phyloP scores from a whole-genome alignment of 2,113 vertebrate species.

The Tenebrosternarchus preto region DNA sequence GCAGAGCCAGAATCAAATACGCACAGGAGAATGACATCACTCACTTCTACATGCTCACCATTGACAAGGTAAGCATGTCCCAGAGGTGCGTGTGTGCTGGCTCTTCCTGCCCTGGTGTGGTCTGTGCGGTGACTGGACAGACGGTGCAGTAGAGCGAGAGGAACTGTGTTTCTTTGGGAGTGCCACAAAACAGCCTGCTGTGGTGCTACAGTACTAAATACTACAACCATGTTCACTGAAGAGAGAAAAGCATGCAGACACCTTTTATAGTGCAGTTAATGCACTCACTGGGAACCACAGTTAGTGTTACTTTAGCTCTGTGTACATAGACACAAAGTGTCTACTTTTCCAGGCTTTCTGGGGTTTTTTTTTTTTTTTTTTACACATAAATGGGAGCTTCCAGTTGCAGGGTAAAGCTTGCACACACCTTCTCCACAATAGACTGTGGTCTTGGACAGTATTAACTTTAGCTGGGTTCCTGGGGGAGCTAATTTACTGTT shows the following conservation, averaged over 20 bases:
- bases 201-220: conserved; percentile 69
- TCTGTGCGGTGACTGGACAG: conserved; percentile 33
- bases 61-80: conserved; percentile 93
- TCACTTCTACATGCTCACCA: conserved; percentile 98
- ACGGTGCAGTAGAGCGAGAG: conserved; percentile 72
- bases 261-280: too few species aligned
- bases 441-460: too few species aligned
- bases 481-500: too few species aligned
- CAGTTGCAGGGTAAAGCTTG: background rate
- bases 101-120: conserved; percentile 32
- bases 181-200: conserved; percentile 57
- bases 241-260: background rate
- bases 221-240: conserved; percentile 53
- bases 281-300: too few species aligned
- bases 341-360: too few species aligned
- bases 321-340: too few species aligned
- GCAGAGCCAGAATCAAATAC: conserved; percentile 86
- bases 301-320: too few species aligned
- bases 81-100: background rate
- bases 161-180: conserved; percentile 81
- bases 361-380: too few species aligned
- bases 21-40: conserved; percentile 97
- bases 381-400: too few species aligned
- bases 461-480: too few species aligned
- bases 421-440: background rate